These are phyloP conservation scores for Brachionus koreanus DNA, from an alignment of 1,140 invertebrate species.

Conservation along the genomic window DNA sequence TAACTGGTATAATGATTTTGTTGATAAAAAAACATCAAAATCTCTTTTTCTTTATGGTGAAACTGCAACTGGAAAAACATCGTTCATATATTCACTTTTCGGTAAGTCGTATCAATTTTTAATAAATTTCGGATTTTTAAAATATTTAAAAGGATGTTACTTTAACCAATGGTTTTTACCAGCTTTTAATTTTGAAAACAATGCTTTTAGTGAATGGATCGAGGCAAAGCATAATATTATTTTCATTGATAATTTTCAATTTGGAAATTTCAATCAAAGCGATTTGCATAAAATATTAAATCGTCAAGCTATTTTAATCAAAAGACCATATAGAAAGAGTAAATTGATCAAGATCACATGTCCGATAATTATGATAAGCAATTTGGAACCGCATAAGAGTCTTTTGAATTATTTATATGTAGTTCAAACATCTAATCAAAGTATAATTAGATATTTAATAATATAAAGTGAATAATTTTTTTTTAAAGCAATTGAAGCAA, in stretches of 20 bases:
- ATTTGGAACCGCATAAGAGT: background rate
- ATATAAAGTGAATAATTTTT: too few species aligned
- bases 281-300: background rate
- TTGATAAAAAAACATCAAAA: background rate
- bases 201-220: background rate
- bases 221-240: conserved; percentile 10
- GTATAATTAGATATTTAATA: background rate
- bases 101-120: background rate
- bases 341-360: background rate
- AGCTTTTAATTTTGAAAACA: too few species aligned
- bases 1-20: background rate
- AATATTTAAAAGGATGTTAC: background rate
- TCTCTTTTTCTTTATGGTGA: background rate
- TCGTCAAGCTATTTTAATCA: background rate
- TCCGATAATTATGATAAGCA: background rate
- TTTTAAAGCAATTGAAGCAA: too few species aligned
- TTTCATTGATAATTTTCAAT: background rate
- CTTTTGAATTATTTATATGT: background rate
- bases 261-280: background rate
- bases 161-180: background rate
- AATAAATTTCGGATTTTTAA: background rate
- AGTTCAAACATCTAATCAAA: background rate
- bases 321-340: background rate
- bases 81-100: background rate
- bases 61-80: background rate